Conservation (phyloP, 1,140 invertebrate genomes). For the Drosophila nasuta region DNA sequence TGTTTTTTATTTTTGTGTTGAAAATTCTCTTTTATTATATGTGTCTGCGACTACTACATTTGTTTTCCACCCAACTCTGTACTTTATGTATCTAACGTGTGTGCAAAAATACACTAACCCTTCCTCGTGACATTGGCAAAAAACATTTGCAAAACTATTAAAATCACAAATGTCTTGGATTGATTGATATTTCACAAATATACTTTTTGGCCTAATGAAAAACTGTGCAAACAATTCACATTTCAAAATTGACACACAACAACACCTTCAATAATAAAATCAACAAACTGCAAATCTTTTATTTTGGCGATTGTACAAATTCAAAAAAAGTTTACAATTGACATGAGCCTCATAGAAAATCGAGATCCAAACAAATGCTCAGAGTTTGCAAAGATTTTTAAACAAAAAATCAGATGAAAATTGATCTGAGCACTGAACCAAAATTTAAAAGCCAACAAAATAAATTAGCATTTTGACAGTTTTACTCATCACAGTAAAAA, state of each 20-base stretch:
- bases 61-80: conserved; percentile 39
- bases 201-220: conserved; percentile 62
- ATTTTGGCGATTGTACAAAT: conserved; percentile 67
- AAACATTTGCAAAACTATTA: conserved; percentile 15
- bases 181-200: conserved; percentile 48
- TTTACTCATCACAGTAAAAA: conserved; percentile 21
- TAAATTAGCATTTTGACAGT: conserved; percentile 34
- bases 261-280: conserved; percentile 18
- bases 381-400: conserved; percentile 64
- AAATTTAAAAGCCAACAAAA: conserved; percentile 33
- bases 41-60: conserved; percentile 47
- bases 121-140: conserved; percentile 26
- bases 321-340: conserved; percentile 46
- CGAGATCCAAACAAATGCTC: conserved; percentile 37
- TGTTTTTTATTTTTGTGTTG: conserved; percentile 31
- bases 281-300: conserved; percentile 64
- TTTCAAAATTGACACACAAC: conserved; percentile 48
- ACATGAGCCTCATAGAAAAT: conserved; percentile 24
- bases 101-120: conserved; percentile 19
- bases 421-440: conserved; percentile 10
- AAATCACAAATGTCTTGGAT: conserved; percentile 46
- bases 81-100: conserved; percentile 36
- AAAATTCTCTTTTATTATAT: conserved; percentile 53
- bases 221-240: conserved; percentile 34
- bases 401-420: conserved; percentile 4